phyloP scores from a whole-genome alignment of 1,140 invertebrate species.

The Olivierus martensii region DNA sequence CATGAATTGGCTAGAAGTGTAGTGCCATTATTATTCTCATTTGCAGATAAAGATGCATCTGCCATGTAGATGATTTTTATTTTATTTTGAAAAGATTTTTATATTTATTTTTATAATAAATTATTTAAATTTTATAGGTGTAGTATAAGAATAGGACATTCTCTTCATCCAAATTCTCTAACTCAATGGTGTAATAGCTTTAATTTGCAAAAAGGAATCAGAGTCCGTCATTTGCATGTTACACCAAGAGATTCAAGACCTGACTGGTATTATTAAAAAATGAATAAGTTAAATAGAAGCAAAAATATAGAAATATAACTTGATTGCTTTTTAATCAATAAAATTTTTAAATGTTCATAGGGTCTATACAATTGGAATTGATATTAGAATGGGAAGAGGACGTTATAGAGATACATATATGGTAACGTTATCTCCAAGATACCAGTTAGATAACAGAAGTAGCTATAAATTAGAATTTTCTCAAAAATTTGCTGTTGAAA shows the following conservation, averaged over 20 bases:
- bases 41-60: conserved; percentile 27
- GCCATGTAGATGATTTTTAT: neutral
- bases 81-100: neutral
- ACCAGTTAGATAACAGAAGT: conserved; percentile 84
- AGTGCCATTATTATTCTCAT: conserved; percentile 85
- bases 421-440: conserved; percentile 81
- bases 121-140: conserved; percentile 26
- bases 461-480: conserved; percentile 65
- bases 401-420: conserved; percentile 78
- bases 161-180: conserved; percentile 44
- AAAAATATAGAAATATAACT: neutral
- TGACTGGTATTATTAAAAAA: conserved; percentile 1
- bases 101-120: conserved; percentile 3
- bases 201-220: conserved; percentile 57
- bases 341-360: conserved; percentile 27
- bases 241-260: conserved; percentile 38
- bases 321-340: neutral
- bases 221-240: conserved; percentile 48
- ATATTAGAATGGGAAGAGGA: conserved; percentile 71
- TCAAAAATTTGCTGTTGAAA: conserved; percentile 44
- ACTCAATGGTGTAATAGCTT: conserved; percentile 72
- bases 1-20: conserved; percentile 85
- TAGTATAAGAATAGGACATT: conserved; percentile 53
- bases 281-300: neutral
- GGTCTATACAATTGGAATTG: conserved; percentile 58